Base-by-base conservation (phyloP, 2,113 vertebrate species). In the Saccopteryx bilineata region DNA sequence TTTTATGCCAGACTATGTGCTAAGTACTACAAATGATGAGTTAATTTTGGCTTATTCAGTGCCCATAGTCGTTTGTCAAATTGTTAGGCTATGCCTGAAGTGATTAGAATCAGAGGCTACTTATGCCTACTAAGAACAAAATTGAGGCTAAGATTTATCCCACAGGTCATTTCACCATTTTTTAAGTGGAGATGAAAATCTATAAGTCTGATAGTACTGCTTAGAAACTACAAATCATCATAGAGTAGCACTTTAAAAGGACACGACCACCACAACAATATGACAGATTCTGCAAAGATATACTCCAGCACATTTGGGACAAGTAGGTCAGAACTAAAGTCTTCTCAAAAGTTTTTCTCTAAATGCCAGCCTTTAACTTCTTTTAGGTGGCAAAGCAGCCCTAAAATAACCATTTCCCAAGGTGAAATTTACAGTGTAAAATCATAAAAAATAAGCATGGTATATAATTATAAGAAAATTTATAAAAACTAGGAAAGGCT, bases 281-380 rank as follows among this genome's bases (percentile, higher is more conserved):
- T 95, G 48, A 80, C 88, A 74, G 61, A 56, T 72, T 71, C 87
- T 71, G 8, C 50, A 65, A 74, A 95, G 75, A 87, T 26, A 91
- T 19, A 86, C 28, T 79, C 46, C 54, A 80, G 50, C 2, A 66
- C 75, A 91, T 13, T 68, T 66, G 61, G 24, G 39, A 46, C 75
- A 81, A 81, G 18, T 75, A 9, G 68, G 60, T 52, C 58, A 75
- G 83, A 50, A 23, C 24, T 61, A 82, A 92, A 33, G 50, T 0
- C 9, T 17, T 86, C 88, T 87, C 39, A 50, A 74, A 74, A 87
- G 61, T 58, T 60, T 92, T 52, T 46, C 50, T 75, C 56, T 91
- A 71, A 81, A 81, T 74, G 28, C 14, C 61, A 54, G 48, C 48
- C 54, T 80, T 79, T 65, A 52, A 31, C 24, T 74, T 87, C 76